Evolutionary conservation across 2,888 invertebrate species (phyloP).

Genomic region (Pecten maximus): DNA sequence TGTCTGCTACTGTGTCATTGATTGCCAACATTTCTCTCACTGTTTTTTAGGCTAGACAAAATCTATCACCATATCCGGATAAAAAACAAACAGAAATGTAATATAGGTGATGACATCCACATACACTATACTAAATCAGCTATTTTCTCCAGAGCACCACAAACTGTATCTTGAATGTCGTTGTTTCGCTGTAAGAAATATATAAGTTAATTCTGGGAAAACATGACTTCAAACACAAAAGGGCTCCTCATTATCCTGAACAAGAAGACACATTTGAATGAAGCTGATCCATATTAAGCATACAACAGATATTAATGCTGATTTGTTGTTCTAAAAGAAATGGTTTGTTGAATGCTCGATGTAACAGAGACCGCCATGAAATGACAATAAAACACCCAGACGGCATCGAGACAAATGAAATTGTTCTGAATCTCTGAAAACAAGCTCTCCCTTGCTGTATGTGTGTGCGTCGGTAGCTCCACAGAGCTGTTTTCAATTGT

Average conservation of each 20-base stretch:
- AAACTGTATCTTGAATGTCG: neutral
- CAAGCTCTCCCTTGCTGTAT: conserved; percentile 15
- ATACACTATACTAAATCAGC: neutral
- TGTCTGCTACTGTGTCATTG: neutral
- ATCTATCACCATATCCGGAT: neutral
- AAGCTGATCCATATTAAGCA: neutral
- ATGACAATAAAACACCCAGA: conserved; percentile 7
- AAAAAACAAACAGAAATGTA: neutral
- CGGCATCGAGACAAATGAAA: conserved; percentile 9
- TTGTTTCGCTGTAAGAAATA: neutral
- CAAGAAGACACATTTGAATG: neutral
- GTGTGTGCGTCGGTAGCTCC: conserved; percentile 8
- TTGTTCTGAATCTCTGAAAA: conserved; percentile 28
- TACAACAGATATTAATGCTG: neutral
- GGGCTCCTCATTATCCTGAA: neutral
- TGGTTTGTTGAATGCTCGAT: neutral
- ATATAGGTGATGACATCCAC: neutral
- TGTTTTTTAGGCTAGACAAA: neutral
- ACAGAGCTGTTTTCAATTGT: conserved; percentile 5
- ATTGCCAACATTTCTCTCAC: neutral
- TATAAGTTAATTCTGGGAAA: neutral
- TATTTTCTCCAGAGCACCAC: neutral
- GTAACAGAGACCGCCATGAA: neutral
- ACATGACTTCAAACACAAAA: conserved; percentile 13
- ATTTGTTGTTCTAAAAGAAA: neutral